Evolutionary conservation across 2,888 invertebrate species (phyloP).

Genomic region (Ectemnius cavifrons): DNA sequence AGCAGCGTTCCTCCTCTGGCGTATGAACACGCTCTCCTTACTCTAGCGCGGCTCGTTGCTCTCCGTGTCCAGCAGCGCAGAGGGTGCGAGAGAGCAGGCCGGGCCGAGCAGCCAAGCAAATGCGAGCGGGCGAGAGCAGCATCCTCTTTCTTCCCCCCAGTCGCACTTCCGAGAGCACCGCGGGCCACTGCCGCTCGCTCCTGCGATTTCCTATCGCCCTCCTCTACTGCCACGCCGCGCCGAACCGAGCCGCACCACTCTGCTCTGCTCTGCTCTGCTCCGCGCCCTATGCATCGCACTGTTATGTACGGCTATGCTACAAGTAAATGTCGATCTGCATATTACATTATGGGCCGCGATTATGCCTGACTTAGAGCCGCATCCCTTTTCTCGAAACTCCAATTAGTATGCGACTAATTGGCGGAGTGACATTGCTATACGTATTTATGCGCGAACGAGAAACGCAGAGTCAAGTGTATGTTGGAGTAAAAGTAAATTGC

Average conservation of each 20-base stretch:
- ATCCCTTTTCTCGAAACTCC: background rate
- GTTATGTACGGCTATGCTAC: slow-evolving; percentile 38
- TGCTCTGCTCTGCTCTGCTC: no score
- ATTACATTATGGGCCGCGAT: slow-evolving; percentile 75
- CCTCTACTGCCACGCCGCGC: slow-evolving; percentile 29
- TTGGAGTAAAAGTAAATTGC: no score
- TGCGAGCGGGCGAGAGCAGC: slow-evolving; percentile 48
- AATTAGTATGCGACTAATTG: slow-evolving; percentile 13
- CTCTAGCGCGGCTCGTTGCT: slow-evolving; percentile 40
- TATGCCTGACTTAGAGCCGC: slow-evolving; percentile 52
- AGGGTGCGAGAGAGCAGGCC: slow-evolving; percentile 52
- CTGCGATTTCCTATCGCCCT: slow-evolving; percentile 42
- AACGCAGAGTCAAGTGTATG: no score
- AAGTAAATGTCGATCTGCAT: slow-evolving; percentile 75
- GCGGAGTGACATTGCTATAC: no score
- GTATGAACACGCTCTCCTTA: slow-evolving; percentile 45
- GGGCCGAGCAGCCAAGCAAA: slow-evolving; percentile 13
- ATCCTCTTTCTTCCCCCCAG: slow-evolving; percentile 71
- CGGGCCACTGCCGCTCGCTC: slow-evolving; percentile 55
- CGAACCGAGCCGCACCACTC: no score
- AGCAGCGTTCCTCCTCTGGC: slow-evolving; percentile 27
- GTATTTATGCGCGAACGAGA: no score
- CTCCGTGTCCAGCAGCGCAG: slow-evolving; percentile 72
- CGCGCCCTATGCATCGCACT: no score
- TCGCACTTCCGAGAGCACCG: slow-evolving; percentile 67